phyloP scores from a whole-genome alignment of 92 coral and sea anemone genomes.

The Zoanthus sociatus region DNA sequence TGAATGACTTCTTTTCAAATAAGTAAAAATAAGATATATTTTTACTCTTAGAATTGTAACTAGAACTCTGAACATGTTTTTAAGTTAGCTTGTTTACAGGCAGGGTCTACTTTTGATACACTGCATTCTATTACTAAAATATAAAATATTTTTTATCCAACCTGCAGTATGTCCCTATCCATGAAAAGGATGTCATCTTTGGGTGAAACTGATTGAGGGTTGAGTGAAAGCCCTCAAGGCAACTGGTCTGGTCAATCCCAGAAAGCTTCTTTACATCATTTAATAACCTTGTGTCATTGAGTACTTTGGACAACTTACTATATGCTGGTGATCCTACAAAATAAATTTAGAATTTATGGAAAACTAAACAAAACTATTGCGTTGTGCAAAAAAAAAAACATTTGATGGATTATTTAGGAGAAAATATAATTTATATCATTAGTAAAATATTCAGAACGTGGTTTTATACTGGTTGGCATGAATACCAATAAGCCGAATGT shows the following conservation, averaged over 20 bases:
- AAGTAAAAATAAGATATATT: no score
- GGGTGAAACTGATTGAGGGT: slow-evolving; percentile 67
- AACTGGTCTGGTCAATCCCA: slow-evolving; percentile 62
- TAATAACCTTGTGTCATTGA: slow-evolving; percentile 53
- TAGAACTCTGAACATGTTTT: background rate
- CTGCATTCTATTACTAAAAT: background rate
- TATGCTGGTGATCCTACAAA: slow-evolving; percentile 56
- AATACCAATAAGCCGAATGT: no score
- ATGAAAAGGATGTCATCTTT: slow-evolving; percentile 61
- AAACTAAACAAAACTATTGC: background rate
- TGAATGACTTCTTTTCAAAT: no score
- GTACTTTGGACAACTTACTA: slow-evolving; percentile 44
- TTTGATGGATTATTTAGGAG: no score
- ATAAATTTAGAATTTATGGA: background rate
- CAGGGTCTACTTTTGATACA: background rate
- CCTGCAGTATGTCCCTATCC: slow-evolving; percentile 73
- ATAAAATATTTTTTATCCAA: background rate
- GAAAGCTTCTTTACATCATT: slow-evolving; percentile 58
- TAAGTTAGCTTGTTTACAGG: no score
- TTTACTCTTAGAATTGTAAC: no score
- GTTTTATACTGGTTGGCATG: no score
- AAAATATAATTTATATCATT: no score
- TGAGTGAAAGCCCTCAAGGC: slow-evolving; percentile 70
- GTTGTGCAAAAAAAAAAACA: no score
- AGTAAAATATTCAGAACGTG: no score